Base-by-base conservation (phyloP, 2,797 vertebrate genomes). In the Helostoma temminkii region DNA sequence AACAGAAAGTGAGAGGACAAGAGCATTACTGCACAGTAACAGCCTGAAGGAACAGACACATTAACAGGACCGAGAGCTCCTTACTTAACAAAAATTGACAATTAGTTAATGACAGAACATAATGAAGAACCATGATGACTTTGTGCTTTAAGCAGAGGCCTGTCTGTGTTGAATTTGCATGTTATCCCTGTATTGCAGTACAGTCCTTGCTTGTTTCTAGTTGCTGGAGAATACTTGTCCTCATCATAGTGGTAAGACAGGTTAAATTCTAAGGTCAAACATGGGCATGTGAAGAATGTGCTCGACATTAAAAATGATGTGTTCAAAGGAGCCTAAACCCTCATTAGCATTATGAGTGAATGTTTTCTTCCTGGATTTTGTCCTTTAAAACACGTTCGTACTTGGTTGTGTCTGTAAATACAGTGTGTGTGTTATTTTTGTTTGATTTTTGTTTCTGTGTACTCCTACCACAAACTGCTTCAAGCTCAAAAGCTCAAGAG, bases 1-100 rank as follows among this genome's bases (percentile, higher is more conserved):
- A 36, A 53, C 42, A 64, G 39, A 37, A 10, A 28, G 46, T 46
- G 19, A 43, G 19, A 28, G 30, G 30, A 15, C n/a, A 2, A 9
- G 34, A 47, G 41, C 47, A 43, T 47, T 65, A 16, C 55, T 69
- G 25, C 41, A 30, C 2, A 22, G 28, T 2, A 25, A 19, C 41
- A 42, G 41, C 3, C 1, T 2, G 7, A 42, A 9, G 30, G 36
- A 58, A 61, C 42, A 43, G 37, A 67, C 25, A 61, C 59, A 39
- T 34, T 47, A 45, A 26, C 71, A 59, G 49, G 5, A 22, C 18
- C 21, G 7, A 65, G 46, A 79, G 22, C 39, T 79, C 60, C 63
- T 46, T 57, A 62, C 62, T 70, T 76, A 83, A 86, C 64, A 73
- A 67, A 63, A 75, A 77, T 76, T 65, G 78, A 81, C 67, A 78